phyloP scores from a whole-genome alignment of 2,113 vertebrate species.

The Monopterus albus region DNA sequence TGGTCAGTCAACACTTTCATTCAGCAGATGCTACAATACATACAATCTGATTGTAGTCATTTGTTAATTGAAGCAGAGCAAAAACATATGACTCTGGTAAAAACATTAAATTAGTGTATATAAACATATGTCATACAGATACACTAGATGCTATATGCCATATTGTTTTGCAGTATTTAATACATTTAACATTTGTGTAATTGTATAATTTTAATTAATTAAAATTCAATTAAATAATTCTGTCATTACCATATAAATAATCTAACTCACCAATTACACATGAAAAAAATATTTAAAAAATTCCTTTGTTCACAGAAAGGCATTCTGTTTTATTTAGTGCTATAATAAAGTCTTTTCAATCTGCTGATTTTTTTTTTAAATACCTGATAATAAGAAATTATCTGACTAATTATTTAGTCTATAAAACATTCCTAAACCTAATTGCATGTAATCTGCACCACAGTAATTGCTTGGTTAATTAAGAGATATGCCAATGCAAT shows the following conservation, averaged over 20 bases:
- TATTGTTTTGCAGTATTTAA: not conserved
- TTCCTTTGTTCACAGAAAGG: too few relatives aligned
- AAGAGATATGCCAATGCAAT: too few relatives aligned
- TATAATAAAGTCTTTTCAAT: not conserved
- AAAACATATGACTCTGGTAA: not conserved
- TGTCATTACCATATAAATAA: not conserved
- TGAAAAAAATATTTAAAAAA: too few relatives aligned
- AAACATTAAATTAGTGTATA: too few relatives aligned
- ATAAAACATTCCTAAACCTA: too few relatives aligned
- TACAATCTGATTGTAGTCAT: not conserved
- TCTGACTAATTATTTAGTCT: too few relatives aligned
- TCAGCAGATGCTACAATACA: not conserved
- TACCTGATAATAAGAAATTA: too few relatives aligned
- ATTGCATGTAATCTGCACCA: not conserved
- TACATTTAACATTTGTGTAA: not conserved
- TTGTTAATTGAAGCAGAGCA: constrained; percentile 2
- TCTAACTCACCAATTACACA: not conserved
- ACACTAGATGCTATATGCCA: too few relatives aligned
- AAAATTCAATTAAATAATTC: too few relatives aligned
- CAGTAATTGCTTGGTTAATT: constrained; percentile 10
- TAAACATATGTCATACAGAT: too few relatives aligned
- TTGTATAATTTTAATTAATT: not conserved
- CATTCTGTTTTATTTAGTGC: not conserved
- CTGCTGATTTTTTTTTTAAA: too few relatives aligned
- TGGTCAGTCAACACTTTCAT: not conserved